Conservation (phyloP, 2,888 invertebrate genomes). For the Pachydiplax longipennis region DNA sequence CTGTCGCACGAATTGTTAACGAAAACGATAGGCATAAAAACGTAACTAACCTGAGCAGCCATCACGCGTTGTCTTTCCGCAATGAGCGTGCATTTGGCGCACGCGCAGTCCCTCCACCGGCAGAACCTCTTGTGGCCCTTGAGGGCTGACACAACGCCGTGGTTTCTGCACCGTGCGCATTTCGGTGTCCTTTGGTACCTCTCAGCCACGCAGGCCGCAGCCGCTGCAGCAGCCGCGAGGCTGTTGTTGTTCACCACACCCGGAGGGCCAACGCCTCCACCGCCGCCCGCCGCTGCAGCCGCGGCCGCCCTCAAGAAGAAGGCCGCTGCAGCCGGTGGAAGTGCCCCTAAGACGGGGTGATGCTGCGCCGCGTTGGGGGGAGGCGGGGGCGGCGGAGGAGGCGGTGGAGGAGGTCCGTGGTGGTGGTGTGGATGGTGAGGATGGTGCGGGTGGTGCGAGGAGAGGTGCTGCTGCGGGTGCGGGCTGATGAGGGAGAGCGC, state of each 20-base stretch:
- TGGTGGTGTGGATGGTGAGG: constrained; percentile 18
- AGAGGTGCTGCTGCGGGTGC: constrained; percentile 51
- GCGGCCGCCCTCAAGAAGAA: constrained; percentile 27
- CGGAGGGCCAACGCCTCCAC: constrained; percentile 18
- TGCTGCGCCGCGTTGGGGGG: constrained; percentile 63
- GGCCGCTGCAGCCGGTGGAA: constrained; percentile 72
- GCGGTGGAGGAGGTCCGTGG: constrained; percentile 14
- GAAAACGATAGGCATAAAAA: background rate
- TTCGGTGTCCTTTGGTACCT: constrained; percentile 96
- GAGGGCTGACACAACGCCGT: constrained; percentile 94
- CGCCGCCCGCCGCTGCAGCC: constrained; percentile 16
- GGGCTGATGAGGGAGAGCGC: constrained; percentile 51
- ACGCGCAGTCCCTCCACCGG: constrained; percentile 96
- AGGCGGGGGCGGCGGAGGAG: constrained; percentile 18
- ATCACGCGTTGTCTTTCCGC: constrained; percentile 97
- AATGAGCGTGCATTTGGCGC: constrained; percentile 97
- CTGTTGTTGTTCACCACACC: background rate
- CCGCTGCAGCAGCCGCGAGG: constrained; percentile 52
- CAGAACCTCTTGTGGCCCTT: constrained; percentile 97
- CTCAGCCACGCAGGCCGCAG: constrained; percentile 68
- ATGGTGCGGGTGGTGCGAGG: constrained; percentile 53
- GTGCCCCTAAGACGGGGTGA: constrained; percentile 79
- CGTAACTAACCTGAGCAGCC: constrained; percentile 85
- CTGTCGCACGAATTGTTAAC: background rate
- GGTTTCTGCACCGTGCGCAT: constrained; percentile 96